Conservation (phyloP, 2,888 invertebrate genomes). For the Scaptodrosophila latifasciaeformis region DNA sequence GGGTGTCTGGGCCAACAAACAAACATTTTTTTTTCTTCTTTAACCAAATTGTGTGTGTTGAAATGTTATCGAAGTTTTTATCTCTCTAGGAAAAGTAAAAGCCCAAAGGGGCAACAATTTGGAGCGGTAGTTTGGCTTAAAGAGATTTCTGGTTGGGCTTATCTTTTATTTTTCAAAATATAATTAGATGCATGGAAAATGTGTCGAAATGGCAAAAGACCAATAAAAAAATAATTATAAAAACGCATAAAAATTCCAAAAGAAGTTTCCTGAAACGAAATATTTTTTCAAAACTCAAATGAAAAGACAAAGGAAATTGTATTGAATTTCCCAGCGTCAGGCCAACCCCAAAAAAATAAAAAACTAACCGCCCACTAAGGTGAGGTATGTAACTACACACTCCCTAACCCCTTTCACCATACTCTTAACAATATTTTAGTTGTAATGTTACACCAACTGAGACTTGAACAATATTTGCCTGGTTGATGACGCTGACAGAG, state of each 20-base stretch:
- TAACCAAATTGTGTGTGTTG: slow-evolving; percentile 25
- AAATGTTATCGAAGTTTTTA: slow-evolving; percentile 42
- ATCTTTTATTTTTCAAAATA: too few relatives aligned
- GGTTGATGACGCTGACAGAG: slow-evolving; percentile 26
- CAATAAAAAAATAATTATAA: too few relatives aligned
- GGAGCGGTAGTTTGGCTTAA: not conserved
- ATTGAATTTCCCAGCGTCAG: too few relatives aligned
- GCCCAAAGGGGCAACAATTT: not conserved
- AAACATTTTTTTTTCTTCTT: too few relatives aligned
- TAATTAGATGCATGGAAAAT: too few relatives aligned
- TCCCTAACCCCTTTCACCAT: too few relatives aligned
- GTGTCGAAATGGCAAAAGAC: too few relatives aligned
- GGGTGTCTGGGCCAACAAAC: slow-evolving; percentile 14
- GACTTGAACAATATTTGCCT: slow-evolving; percentile 45
- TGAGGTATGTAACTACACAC: too few relatives aligned
- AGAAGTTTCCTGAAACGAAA: not conserved
- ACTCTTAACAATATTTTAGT: slow-evolving; percentile 58
- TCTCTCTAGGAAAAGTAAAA: not conserved
- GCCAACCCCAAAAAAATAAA: too few relatives aligned
- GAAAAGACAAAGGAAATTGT: too few relatives aligned
- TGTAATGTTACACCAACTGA: slow-evolving; percentile 61
- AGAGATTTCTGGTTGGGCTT: too few relatives aligned
- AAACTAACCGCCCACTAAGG: too few relatives aligned
- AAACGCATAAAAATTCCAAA: slow-evolving; percentile 1
- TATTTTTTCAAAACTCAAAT: not conserved